A percentile compares a stretch with the other conserved stretches of the same genome.
These are phyloP conservation scores for Araneus ventricosus DNA, from an alignment of 1,140 invertebrate species.

Conservation along the genomic window DNA sequence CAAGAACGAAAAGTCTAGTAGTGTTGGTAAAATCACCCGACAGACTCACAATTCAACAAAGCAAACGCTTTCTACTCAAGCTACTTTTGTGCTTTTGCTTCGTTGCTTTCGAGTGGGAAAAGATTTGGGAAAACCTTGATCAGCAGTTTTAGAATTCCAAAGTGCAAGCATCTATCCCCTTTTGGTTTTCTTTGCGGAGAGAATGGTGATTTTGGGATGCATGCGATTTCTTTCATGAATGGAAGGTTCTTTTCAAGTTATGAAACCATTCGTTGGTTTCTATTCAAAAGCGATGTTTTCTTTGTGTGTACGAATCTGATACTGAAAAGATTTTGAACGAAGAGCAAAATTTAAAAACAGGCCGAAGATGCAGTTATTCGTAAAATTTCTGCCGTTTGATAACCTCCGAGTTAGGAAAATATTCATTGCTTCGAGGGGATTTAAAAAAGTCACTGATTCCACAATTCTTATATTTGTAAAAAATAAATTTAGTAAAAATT, in stretches of 20 bases:
- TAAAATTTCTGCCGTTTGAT: too few species aligned
- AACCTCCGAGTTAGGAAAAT: too few species aligned
- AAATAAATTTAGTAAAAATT: too few species aligned
- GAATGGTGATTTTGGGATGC: neutral
- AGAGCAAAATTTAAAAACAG: too few species aligned
- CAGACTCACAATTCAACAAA: constrained; percentile 47
- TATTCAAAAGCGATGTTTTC: neutral
- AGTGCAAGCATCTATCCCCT: constrained; percentile 24
- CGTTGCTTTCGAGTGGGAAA: neutral
- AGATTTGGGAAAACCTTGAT: constrained; percentile 4
- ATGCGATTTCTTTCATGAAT: neutral
- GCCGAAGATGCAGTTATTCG: too few species aligned
- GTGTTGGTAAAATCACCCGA: constrained; percentile 36
- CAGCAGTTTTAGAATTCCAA: constrained; percentile 30
- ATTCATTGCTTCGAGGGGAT: too few species aligned
- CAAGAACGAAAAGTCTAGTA: constrained; percentile 11
- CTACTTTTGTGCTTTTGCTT: constrained; percentile 40
- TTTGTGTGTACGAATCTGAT: too few species aligned
- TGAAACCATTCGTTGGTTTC: neutral
- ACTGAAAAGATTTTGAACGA: too few species aligned
- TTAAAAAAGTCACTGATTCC: too few species aligned
- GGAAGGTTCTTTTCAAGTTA: neutral
- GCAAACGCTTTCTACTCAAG: constrained; percentile 39
- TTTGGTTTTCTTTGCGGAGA: neutral
- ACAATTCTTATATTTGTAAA: too few species aligned